Evolutionary conservation across 1,140 invertebrate genomes (phyloP).

Genomic region (Lasioglossum albipes): DNA sequence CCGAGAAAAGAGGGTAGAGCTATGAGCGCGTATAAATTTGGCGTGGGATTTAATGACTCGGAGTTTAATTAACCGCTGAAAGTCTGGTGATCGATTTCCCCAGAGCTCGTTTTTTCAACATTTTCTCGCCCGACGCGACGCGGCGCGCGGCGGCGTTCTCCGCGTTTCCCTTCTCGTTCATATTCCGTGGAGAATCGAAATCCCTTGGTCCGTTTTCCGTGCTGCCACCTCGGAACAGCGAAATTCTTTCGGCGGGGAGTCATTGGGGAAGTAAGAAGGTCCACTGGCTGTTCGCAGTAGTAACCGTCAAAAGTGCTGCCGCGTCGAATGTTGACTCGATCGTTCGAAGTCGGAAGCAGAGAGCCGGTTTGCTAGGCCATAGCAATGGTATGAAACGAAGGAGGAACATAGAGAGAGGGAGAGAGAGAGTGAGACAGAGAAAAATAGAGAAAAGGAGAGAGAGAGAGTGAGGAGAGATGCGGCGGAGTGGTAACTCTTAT

Average conservation of each 20-base stretch:
- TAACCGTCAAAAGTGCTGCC: slow-evolving; percentile 31
- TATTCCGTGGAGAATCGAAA: slow-evolving; percentile 47
- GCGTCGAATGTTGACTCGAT: slow-evolving; percentile 40
- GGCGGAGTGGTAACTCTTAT: slow-evolving; percentile 47
- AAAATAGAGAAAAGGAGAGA: neutral
- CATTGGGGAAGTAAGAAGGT: slow-evolving; percentile 11
- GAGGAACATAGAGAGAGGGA: neutral
- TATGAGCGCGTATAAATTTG: slow-evolving; percentile 68
- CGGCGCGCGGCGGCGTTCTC: neutral
- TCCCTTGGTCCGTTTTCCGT: slow-evolving; percentile 6
- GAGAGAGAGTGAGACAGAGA: no score
- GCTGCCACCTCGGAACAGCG: slow-evolving; percentile 27
- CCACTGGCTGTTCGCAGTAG: slow-evolving; percentile 31
- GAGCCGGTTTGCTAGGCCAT: slow-evolving; percentile 17
- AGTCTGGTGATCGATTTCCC: slow-evolving; percentile 74
- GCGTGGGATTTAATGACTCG: slow-evolving; percentile 75
- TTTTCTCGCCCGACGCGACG: slow-evolving; percentile 45
- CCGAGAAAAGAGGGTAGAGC: neutral
- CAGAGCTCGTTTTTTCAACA: slow-evolving; percentile 56
- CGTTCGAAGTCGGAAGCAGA: slow-evolving; percentile 22
- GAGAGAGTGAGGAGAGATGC: slow-evolving; percentile 1
- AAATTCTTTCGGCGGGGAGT: slow-evolving; percentile 43
- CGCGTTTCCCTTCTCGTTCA: slow-evolving; percentile 33
- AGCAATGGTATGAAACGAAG: slow-evolving; percentile 30
- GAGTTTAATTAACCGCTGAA: slow-evolving; percentile 77